phyloP scores from a whole-genome alignment of 2,888 invertebrate species.

The Rutpela maculata region DNA sequence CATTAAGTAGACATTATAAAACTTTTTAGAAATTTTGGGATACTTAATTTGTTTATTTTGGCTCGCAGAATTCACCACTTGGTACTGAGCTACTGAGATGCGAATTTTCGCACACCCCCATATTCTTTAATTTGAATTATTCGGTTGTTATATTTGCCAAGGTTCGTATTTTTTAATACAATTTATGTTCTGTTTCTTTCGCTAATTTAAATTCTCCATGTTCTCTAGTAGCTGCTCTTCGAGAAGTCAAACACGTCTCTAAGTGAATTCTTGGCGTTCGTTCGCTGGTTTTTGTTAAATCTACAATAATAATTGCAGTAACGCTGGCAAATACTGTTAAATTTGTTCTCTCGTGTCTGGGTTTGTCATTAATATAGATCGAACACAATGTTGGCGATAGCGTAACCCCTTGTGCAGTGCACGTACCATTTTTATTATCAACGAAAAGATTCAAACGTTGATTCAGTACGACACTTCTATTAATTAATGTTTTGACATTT shows the following conservation, averaged over 20 bases:
- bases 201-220: not conserved
- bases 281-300: not conserved
- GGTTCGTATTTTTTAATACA: too few species aligned
- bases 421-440: not conserved
- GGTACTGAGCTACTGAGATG: too few species aligned
- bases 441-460: not conserved
- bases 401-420: not conserved
- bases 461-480: not conserved
- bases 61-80: too few species aligned
- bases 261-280: not conserved
- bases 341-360: not conserved
- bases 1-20: too few species aligned
- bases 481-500: too few species aligned
- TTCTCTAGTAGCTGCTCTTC: not conserved
- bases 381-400: not conserved
- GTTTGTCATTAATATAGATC: constrained; percentile 1
- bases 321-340: not conserved
- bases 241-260: not conserved
- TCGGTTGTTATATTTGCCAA: too few species aligned
- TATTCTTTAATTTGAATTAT: too few species aligned
- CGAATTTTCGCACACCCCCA: too few species aligned
- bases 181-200: too few species aligned
- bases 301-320: not conserved
- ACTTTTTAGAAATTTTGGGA: too few species aligned
- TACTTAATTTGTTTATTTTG: too few species aligned